Conservation (phyloP, 2,797 vertebrate species). For the Huso huso region DNA sequence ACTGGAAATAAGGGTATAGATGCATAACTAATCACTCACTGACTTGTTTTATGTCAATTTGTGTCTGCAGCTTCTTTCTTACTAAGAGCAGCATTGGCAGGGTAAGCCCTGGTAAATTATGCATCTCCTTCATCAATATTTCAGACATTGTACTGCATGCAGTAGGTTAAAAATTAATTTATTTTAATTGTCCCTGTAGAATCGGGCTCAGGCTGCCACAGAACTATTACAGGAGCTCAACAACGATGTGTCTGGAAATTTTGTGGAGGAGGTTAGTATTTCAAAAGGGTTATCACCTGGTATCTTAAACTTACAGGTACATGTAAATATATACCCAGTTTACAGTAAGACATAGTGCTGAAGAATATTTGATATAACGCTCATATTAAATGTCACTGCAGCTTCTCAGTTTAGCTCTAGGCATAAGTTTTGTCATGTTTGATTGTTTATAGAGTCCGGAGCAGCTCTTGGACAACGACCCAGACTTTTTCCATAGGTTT, state of each 20-base stretch:
- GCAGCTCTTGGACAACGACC: constrained; percentile 84
- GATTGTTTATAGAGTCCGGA: constrained; percentile 69
- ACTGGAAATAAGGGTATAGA: too few species aligned
- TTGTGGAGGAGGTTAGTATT: constrained; percentile 84
- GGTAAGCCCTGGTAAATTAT: constrained; percentile 51
- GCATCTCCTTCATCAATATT: neutral
- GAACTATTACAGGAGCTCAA: constrained; percentile 93
- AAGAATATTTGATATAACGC: neutral
- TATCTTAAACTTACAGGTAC: too few species aligned
- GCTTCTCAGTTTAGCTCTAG: neutral
- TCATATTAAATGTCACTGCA: neutral
- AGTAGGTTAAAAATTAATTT: neutral
- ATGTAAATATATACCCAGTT: neutral
- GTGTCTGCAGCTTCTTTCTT: constrained; percentile 84
- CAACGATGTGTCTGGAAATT: constrained; percentile 89
- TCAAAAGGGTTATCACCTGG: neutral
- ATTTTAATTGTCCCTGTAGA: constrained; percentile 60
- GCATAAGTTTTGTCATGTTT: constrained; percentile 18
- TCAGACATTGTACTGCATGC: neutral
- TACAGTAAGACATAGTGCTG: too few species aligned
- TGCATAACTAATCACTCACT: too few species aligned
- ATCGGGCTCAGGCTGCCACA: constrained; percentile 82
- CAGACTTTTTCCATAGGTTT: constrained; percentile 89
- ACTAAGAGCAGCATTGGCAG: constrained; percentile 79
- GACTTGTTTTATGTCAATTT: constrained; percentile 14